phyloP scores from a whole-genome alignment of 2,797 vertebrate species.

The Falco cherrug region DNA sequence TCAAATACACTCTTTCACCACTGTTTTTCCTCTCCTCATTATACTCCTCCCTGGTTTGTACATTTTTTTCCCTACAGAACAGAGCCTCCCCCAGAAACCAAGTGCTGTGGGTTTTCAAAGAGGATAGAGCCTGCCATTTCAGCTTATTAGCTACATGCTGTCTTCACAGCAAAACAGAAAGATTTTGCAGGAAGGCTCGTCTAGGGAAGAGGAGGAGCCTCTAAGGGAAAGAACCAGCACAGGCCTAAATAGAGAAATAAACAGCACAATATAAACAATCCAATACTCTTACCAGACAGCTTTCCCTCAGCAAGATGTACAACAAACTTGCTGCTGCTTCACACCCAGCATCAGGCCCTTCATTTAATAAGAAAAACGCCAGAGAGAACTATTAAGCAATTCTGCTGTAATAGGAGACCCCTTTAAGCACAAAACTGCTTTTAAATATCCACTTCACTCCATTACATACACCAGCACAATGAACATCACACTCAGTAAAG shows the following conservation, averaged over 20 bases:
- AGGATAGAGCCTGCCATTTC: background rate
- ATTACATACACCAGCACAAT: background rate
- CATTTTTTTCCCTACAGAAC: background rate
- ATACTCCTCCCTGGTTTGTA: background rate
- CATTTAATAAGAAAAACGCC: background rate
- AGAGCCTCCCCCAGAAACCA: background rate
- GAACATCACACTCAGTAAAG: background rate
- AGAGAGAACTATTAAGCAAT: background rate
- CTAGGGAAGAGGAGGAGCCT: background rate
- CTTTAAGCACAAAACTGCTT: background rate
- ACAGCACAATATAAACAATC: background rate
- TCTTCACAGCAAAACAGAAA: background rate
- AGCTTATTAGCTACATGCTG: background rate
- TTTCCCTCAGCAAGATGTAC: fast-evolving
- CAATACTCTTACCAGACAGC: background rate
- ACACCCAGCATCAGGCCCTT: background rate
- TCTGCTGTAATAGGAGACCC: background rate
- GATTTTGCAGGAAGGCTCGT: background rate
- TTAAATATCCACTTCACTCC: background rate
- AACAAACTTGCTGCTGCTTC: fast-evolving
- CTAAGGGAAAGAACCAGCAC: background rate
- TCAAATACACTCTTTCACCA: fast-evolving
- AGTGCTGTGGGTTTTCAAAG: fast-evolving
- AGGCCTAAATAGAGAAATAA: background rate
- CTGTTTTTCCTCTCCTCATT: background rate